A percentile compares a stretch with the other conserved stretches of the same genome.
Conservation (phyloP, 2,113 vertebrate genomes). For the Anas platyrhynchos region DNA sequence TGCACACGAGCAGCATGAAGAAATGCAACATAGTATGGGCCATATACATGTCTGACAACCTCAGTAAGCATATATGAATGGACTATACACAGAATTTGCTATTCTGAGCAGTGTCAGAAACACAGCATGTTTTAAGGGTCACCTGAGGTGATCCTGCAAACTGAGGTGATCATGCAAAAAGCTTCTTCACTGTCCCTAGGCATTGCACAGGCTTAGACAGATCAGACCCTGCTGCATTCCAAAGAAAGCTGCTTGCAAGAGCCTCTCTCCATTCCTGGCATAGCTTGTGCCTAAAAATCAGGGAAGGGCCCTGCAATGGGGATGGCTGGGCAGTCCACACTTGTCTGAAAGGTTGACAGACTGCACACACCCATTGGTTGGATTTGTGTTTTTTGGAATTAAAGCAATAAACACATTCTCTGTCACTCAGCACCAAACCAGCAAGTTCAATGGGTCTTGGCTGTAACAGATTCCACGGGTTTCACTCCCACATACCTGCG, state of each 20-base stretch:
- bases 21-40: rapidly evolving
- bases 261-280: background rate
- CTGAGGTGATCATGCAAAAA: background rate
- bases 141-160: background rate
- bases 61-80: background rate
- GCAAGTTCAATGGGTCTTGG: background rate
- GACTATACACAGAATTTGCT: background rate
- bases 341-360: background rate
- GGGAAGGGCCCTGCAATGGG: background rate
- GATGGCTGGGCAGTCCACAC: background rate
- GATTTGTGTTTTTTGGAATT: background rate
- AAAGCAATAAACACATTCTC: rapidly evolving
- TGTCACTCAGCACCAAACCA: background rate
- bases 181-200: background rate
- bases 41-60: background rate
- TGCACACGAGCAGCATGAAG: rapidly evolving
- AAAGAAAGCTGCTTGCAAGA: background rate
- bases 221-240: background rate
- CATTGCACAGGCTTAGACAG: background rate
- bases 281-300: background rate
- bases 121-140: background rate
- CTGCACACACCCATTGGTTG: rapidly evolving
- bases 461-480: background rate
- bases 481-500: background rate
- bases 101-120: background rate